Conservation (phyloP, 2,888 invertebrate species). For the Nomada fucata region DNA sequence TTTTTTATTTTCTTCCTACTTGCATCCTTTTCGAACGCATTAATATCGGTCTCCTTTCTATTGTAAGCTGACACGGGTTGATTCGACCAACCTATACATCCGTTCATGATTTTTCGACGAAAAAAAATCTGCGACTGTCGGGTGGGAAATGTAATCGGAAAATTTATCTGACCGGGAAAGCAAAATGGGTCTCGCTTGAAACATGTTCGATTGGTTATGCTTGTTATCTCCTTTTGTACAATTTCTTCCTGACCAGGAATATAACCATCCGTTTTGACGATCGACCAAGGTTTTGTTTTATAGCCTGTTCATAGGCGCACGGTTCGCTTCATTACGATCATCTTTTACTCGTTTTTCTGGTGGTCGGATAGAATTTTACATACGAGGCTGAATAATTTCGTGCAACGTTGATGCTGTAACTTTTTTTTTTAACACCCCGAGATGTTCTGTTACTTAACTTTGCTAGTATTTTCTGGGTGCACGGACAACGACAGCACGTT, state of each 20-base stretch:
- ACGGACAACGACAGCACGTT: background rate
- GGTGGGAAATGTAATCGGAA: slow-evolving; percentile 12
- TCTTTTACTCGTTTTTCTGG: slow-evolving; percentile 31
- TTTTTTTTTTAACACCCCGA: background rate
- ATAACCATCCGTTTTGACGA: slow-evolving; percentile 35
- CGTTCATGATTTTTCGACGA: slow-evolving; percentile 38
- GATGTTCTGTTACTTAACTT: background rate
- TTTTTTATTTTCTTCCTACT: background rate
- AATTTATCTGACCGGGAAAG: slow-evolving; percentile 24
- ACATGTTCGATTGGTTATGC: slow-evolving; percentile 42
- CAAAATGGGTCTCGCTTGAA: slow-evolving; percentile 38
- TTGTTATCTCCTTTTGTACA: slow-evolving; percentile 4
- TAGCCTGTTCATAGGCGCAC: slow-evolving; percentile 32
- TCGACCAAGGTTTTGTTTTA: slow-evolving; percentile 41
- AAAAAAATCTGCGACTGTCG: slow-evolving; percentile 22
- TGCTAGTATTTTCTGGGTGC: background rate
- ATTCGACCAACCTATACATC: background rate
- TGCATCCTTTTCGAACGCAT: slow-evolving; percentile 21
- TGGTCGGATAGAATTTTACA: slow-evolving; percentile 15
- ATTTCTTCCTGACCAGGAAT: background rate
- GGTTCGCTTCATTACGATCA: slow-evolving; percentile 1
- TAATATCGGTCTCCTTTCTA: slow-evolving; percentile 54
- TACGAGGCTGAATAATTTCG: slow-evolving; percentile 4
- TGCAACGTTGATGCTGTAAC: background rate
- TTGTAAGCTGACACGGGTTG: slow-evolving; percentile 30